Evolutionary conservation across 2,888 invertebrate species (phyloP).

Genomic region (Tetranychus truncatus): DNA sequence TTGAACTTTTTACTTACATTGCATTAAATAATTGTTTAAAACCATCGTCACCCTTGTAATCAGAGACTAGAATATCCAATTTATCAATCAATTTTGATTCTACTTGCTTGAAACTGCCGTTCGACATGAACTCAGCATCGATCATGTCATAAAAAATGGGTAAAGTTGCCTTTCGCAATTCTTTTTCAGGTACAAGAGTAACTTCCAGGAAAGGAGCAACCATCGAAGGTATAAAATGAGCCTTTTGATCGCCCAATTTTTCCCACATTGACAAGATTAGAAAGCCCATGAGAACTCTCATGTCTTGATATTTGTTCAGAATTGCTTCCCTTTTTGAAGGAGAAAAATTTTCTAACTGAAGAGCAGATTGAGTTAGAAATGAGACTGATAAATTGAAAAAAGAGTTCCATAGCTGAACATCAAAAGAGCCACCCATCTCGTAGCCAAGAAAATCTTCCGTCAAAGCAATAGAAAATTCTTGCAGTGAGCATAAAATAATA

Average conservation of each 20-base stretch:
- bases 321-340: constrained; percentile 58
- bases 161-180: constrained; percentile 65
- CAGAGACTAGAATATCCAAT: constrained; percentile 71
- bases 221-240: constrained; percentile 66
- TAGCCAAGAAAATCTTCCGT: constrained; percentile 49
- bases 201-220: constrained; percentile 84
- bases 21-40: constrained; percentile 80
- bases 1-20: constrained; percentile 51
- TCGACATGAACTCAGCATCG: constrained; percentile 65
- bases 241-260: constrained; percentile 44
- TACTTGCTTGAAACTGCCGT: constrained; percentile 71
- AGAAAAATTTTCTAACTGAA: constrained; percentile 63
- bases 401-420: constrained; percentile 33
- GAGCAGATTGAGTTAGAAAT: constrained; percentile 57
- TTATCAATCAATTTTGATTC: constrained; percentile 86
- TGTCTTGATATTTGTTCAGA: constrained; percentile 60
- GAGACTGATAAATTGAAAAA: constrained; percentile 54
- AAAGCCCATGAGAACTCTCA: constrained; percentile 78
- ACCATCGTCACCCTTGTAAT: constrained; percentile 82
- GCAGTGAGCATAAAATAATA: constrained; percentile 54
- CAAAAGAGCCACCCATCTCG: constrained; percentile 44
- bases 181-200: constrained; percentile 67
- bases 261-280: constrained; percentile 83
- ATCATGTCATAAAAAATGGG: constrained; percentile 88
- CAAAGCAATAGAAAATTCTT: constrained; percentile 70